phyloP scores from a whole-genome alignment of 2,888 invertebrate genomes.

The Tetragnatha montana region DNA sequence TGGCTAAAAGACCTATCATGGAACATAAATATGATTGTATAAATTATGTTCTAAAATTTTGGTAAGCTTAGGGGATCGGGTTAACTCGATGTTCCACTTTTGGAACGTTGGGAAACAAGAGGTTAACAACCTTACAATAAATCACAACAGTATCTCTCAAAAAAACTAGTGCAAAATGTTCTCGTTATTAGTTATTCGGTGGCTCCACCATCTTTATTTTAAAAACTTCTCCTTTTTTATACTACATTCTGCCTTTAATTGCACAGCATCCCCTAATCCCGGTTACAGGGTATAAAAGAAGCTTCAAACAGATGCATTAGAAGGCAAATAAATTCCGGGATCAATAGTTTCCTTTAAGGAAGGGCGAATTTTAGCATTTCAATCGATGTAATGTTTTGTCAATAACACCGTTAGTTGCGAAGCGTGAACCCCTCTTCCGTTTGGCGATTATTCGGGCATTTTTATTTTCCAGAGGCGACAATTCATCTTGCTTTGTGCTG shows the following conservation, averaged over 20 bases:
- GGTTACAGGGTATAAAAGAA: not conserved
- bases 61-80: too few relatives aligned
- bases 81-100: too few relatives aligned
- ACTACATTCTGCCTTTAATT: conserved; percentile 26
- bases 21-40: too few relatives aligned
- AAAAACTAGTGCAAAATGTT: too few relatives aligned
- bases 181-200: not conserved
- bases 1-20: too few relatives aligned
- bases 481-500: conserved; percentile 59
- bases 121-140: too few relatives aligned
- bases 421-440: conserved; percentile 30
- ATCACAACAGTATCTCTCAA: too few relatives aligned
- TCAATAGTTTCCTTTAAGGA: conserved; percentile 33
- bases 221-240: not conserved
- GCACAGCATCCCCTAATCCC: conserved; percentile 8
- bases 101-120: too few relatives aligned
- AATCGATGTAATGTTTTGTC: conserved; percentile 64
- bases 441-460: conserved; percentile 31
- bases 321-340: conserved; percentile 33
- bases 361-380: conserved; percentile 56
- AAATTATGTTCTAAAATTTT: too few relatives aligned
- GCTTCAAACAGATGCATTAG: conserved; percentile 6
- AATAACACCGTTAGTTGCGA: conserved; percentile 56
- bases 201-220: not conserved
- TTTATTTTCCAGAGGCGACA: conserved; percentile 45